A percentile compares a stretch with the other conserved stretches of the same genome.
These are phyloP conservation scores for Chymomyza costata DNA, from an alignment of 1,140 invertebrate genomes.

Conservation along the genomic window DNA sequence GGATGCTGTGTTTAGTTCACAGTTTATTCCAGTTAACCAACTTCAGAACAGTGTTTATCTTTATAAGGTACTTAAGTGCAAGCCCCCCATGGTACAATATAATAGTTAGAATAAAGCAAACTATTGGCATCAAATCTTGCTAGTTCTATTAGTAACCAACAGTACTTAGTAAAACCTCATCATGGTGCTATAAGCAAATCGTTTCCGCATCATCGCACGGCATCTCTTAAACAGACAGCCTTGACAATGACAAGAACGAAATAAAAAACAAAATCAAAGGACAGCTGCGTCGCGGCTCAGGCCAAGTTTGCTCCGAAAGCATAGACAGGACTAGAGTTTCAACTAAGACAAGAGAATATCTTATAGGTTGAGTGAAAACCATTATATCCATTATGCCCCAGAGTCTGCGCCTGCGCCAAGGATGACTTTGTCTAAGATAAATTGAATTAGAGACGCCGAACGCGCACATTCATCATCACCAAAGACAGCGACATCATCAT, in stretches of 20 bases:
- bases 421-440: constrained; percentile 69
- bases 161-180: too few relatives aligned
- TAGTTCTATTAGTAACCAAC: too few relatives aligned
- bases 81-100: too few relatives aligned
- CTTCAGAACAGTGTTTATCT: too few relatives aligned
- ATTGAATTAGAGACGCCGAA: constrained; percentile 68
- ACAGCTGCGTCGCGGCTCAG: constrained; percentile 38
- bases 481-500: constrained; percentile 4
- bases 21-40: too few relatives aligned
- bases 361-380: constrained; percentile 22
- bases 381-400: constrained; percentile 55
- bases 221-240: too few relatives aligned
- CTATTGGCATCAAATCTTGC: too few relatives aligned
- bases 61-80: too few relatives aligned
- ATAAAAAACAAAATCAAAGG: constrained; percentile 43
- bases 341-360: constrained; percentile 3
- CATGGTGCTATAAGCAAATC: too few relatives aligned
- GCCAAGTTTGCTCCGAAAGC: constrained; percentile 23
- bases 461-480: constrained; percentile 64
- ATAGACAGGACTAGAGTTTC: too few relatives aligned
- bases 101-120: too few relatives aligned
- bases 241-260: constrained; percentile 26
- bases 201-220: constrained; percentile 3
- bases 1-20: too few relatives aligned
- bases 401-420: constrained; percentile 14